These are phyloP conservation scores for Penaeus monodon DNA, from an alignment of 2,888 invertebrate genomes.

Conservation along the genomic window DNA sequence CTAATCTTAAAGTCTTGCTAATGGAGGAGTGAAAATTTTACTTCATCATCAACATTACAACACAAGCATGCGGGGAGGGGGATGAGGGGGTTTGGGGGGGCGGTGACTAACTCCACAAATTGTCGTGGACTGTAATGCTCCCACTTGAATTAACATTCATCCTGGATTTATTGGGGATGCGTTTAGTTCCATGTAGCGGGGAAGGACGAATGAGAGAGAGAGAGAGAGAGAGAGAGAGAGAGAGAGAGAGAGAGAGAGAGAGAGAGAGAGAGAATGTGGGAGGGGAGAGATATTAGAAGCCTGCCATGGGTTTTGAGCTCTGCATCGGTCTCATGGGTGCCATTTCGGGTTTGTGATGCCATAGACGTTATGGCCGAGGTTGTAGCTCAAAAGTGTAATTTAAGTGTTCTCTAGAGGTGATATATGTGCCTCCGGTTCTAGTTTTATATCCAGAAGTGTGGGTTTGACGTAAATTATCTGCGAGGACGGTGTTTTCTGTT, in stretches of 20 bases:
- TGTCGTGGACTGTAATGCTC: not conserved
- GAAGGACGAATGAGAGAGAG: not conserved
- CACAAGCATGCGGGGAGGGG: not conserved
- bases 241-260: not conserved
- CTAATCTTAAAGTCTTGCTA: no score
- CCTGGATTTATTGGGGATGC: not conserved
- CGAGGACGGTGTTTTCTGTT: no score
- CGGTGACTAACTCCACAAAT: not conserved
- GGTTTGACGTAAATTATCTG: no score
- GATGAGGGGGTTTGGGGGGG: not conserved
- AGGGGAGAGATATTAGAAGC: not conserved
- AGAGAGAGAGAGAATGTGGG: not conserved
- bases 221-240: conserved; percentile 7
- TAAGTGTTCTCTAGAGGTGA: no score
- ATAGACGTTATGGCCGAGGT: no score
- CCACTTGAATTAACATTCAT: not conserved
- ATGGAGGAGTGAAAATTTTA: no score
- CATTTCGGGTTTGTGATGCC: not conserved
- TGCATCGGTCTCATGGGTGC: not conserved
- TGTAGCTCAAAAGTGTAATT: no score
- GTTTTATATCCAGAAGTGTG: no score
- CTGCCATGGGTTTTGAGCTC: no score
- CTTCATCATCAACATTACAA: no score
- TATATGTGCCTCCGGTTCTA: no score
- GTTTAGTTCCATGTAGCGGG: not conserved